Percentiles rank a stretch among this genome's conserved stretches.
These are phyloP conservation scores for Rotaria magnacalcarata DNA, from an alignment of 2,888 invertebrate species.

Conservation along the genomic window DNA sequence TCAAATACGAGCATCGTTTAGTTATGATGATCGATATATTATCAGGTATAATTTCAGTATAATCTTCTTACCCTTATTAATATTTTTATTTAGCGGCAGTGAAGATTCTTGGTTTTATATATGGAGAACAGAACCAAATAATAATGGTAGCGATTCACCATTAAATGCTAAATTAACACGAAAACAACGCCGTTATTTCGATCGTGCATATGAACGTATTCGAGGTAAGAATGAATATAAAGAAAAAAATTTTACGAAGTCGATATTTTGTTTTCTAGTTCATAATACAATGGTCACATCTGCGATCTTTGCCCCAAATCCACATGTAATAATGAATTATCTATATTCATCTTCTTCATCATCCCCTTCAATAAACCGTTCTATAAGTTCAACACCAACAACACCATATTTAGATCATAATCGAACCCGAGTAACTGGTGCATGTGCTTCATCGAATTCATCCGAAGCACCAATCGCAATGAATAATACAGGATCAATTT, in stretches of 20 bases:
- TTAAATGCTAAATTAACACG: background rate
- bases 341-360: background rate
- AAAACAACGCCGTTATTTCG: slow-evolving; percentile 73
- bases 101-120: slow-evolving; percentile 95
- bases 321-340: slow-evolving; percentile 70
- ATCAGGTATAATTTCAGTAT: slow-evolving; percentile 59
- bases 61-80: too few species aligned
- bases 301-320: slow-evolving; percentile 93
- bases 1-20: slow-evolving; percentile 86
- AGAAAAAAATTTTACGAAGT: too few species aligned
- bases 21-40: slow-evolving; percentile 93
- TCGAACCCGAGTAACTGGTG: background rate
- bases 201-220: slow-evolving; percentile 94
- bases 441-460: background rate
- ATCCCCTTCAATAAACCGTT: background rate
- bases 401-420: background rate
- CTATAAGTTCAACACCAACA: background rate
- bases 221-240: slow-evolving; percentile 62
- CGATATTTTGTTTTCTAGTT: slow-evolving; percentile 60
- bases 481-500: background rate
- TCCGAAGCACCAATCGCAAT: background rate
- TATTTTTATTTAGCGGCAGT: slow-evolving; percentile 70
- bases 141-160: background rate
- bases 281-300: slow-evolving; percentile 93
- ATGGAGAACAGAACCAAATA: slow-evolving; percentile 70